A percentile compares a stretch with the other conserved stretches of the same genome.
Evolutionary conservation across 2,113 vertebrate genomes (phyloP).

Genomic region (Ammodytes marinus): DNA sequence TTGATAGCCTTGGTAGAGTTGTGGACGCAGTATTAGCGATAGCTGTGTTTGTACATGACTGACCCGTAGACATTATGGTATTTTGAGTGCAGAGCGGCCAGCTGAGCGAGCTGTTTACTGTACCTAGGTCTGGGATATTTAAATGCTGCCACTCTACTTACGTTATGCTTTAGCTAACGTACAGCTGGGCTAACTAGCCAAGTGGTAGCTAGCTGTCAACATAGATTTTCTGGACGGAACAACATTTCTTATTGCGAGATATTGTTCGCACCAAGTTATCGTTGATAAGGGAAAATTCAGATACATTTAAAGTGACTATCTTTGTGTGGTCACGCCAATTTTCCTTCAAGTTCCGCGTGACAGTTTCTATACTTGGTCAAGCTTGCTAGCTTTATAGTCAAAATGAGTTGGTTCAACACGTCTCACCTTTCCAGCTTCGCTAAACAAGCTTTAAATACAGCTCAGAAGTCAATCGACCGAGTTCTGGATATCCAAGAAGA

Average conservation of each 20-base stretch:
- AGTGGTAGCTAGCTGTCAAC: not conserved
- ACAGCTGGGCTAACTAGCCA: conserved; percentile 48
- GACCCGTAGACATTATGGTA: not conserved
- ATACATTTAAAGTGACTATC: not conserved
- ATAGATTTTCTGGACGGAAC: not conserved
- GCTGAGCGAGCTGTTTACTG: conserved; percentile 41
- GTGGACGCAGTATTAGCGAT: not conserved
- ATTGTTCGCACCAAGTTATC: not conserved
- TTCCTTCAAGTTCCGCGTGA: not conserved
- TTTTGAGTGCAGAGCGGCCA: conserved; percentile 17
- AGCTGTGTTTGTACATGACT: not conserved
- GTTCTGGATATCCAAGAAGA: conserved; percentile 97
- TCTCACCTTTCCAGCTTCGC: conserved; percentile 97
- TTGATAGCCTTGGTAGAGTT: not conserved
- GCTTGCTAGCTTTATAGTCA: conserved; percentile 20
- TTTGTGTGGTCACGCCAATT: not conserved
- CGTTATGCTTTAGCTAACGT: conserved; percentile 31
- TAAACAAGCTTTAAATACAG: conserved; percentile 96
- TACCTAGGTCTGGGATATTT: not conserved
- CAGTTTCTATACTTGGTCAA: conserved; percentile 8
- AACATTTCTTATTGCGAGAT: not conserved
- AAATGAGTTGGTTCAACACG: conserved; percentile 99
- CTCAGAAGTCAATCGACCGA: conserved; percentile 98
- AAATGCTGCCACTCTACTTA: not conserved
- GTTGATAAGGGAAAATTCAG: not conserved